Evolutionary conservation across 2,797 vertebrate species (phyloP), one percentile per base, ranked within the genome.

Genomic region (Melanotaenia boesemani): DNA sequence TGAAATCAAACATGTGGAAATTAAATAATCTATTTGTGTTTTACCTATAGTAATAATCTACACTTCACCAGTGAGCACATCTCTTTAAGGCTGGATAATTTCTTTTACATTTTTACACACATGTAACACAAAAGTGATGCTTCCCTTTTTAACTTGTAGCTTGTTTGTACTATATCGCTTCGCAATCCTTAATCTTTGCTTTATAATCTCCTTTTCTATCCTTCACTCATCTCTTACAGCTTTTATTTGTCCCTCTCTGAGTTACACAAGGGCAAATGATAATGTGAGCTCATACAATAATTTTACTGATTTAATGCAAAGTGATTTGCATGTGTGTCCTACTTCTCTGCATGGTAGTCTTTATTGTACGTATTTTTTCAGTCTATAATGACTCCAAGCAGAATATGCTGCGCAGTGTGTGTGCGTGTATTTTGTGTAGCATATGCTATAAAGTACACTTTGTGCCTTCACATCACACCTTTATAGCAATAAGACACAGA

Each of bases 101-200:
- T 63, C 44, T 22, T 6, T 50, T 63, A 30, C 12, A 6, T 11
- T 22, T 12, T 48, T 36, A 70, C 10, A 61, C 36, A 55, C 0
- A 0, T 28, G 44, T 41, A 6, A 12, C 58, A 39, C 1, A 37
- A 62, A n/a, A 52, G 26, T 22, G 26, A 71, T 56, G 13, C 39
- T 63, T 32, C 50, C 10, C 18, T 22, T 55, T 58, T 44, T 34
- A 56, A 36, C 5, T 41, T 28, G 32, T 18, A 20, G 20, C 28
- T 52, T 73, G 34, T 67, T 67, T 52, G n/a, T 56, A 55, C 48
- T 62, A 30, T 37, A 54, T 50, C n/a, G 34, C 41, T 62, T 64
- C 62, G 54, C 57, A 70, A 68, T 69, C 55, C 54, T 26, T 63
- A 58, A 41, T 34, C 34, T 56, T 34, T 70, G 46, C 2, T 56